Conservation (phyloP, 2,888 invertebrate species). For the Oscheius sp. region DNA sequence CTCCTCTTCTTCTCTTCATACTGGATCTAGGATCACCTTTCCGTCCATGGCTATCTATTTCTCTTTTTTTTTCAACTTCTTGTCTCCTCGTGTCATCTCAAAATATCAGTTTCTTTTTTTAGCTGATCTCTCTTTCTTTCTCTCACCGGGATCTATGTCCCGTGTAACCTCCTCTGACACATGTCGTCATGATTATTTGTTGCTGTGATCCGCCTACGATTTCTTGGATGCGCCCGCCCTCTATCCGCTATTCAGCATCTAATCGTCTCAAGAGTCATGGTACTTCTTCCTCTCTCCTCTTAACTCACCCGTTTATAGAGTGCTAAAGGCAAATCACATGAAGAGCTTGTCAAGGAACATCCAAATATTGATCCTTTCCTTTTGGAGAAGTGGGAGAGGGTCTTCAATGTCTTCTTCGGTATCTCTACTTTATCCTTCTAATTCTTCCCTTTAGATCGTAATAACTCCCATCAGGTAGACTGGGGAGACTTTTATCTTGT, state of each 20-base stretch:
- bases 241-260: too few relatives aligned
- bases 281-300: slow-evolving; percentile 2
- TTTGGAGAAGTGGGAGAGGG: slow-evolving; percentile 67
- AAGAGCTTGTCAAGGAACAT: slow-evolving; percentile 56
- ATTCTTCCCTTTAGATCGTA: slow-evolving; percentile 60
- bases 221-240: background rate
- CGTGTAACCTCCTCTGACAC: background rate
- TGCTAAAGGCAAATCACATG: slow-evolving; percentile 33
- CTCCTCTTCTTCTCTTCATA: too few relatives aligned
- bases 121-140: background rate
- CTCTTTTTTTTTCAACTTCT: too few relatives aligned
- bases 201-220: slow-evolving; percentile 23
- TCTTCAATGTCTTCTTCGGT: slow-evolving; percentile 69
- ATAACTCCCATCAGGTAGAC: slow-evolving; percentile 63
- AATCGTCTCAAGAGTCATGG: slow-evolving; percentile 22
- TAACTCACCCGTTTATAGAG: background rate
- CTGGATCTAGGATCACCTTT: too few relatives aligned
- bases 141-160: background rate
- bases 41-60: too few relatives aligned
- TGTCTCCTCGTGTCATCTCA: too few relatives aligned
- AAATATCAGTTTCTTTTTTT: background rate
- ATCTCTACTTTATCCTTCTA: background rate
- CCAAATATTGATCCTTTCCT: slow-evolving; percentile 64
- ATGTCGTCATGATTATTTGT: slow-evolving; percentile 16
- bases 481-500: slow-evolving; percentile 70